These are phyloP conservation scores for Hippopotamus amphibius DNA, from an alignment of 2,113 vertebrate species.

Conservation along the genomic window DNA sequence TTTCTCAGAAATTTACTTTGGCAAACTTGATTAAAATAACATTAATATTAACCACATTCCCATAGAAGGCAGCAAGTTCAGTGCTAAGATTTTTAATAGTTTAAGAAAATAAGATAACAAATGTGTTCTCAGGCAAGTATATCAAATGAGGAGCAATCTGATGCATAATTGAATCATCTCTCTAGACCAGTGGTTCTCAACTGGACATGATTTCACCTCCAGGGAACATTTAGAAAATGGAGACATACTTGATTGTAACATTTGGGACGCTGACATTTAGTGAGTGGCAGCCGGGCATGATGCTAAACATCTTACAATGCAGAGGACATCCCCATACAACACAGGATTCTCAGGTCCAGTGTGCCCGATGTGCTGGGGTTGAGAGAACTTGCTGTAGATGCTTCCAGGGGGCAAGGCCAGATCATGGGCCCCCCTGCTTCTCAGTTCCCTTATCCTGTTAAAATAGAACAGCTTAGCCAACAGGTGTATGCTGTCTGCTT, in stretches of 20 bases:
- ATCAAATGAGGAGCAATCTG: neutral
- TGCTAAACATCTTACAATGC: neutral
- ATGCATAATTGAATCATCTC: neutral
- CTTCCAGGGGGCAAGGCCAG: too few species aligned
- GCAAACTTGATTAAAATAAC: neutral
- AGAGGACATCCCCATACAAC: neutral
- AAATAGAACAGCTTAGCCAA: neutral
- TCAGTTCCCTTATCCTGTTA: too few species aligned
- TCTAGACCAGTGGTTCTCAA: neutral
- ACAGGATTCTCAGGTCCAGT: neutral
- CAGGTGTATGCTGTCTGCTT: fast-evolving
- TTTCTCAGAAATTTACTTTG: conserved; percentile 28
- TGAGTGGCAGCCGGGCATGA: neutral
- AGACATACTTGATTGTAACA: neutral
- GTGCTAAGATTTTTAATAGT: neutral
- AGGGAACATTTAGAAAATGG: neutral
- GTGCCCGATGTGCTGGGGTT: neutral
- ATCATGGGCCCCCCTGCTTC: fast-evolving
- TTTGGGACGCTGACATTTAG: neutral
- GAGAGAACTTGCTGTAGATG: neutral
- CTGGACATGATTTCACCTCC: neutral
- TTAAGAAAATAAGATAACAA: neutral
- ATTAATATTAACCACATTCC: neutral
- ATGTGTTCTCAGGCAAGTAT: neutral
- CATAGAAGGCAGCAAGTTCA: neutral